phyloP scores from a whole-genome alignment of 2,888 invertebrate genomes.

The Yponomeuta evonymella region DNA sequence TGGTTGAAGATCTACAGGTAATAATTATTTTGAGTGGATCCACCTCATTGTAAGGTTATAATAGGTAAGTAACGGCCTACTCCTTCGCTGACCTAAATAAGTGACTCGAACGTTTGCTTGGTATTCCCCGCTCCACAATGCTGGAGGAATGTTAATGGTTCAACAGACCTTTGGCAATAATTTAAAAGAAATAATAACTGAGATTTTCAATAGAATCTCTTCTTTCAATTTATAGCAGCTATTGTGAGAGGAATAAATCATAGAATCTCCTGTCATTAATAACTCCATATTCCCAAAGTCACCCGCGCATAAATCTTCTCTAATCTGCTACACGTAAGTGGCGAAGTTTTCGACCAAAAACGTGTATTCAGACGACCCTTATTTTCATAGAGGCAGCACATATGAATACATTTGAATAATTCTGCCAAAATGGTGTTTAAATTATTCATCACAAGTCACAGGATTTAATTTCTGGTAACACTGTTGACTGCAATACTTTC shows the following conservation, averaged over 20 bases:
- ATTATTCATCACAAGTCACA: not conserved
- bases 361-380: slow-evolving; percentile 33
- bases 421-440: slow-evolving; percentile 22
- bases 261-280: not conserved
- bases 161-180: not conserved
- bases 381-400: slow-evolving; percentile 41
- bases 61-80: not conserved
- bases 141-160: not conserved
- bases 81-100: not conserved
- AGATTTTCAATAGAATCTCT: not conserved
- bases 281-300: not conserved
- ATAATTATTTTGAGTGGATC: too few relatives aligned
- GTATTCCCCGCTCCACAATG: not conserved
- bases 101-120: not conserved
- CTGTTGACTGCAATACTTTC: not conserved
- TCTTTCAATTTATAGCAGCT: not conserved
- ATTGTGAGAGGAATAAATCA: not conserved
- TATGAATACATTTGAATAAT: slow-evolving; percentile 62
- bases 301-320: not conserved
- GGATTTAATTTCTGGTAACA: not conserved
- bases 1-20: too few relatives aligned
- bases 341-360: slow-evolving; percentile 26
- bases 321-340: slow-evolving; percentile 5
- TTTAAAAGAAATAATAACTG: not conserved
- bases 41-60: too few relatives aligned